Evolutionary conservation across 1,140 invertebrate genomes (phyloP), one percentile per base, ranked within the genome.

Genomic region (Nixonia krombeini): DNA sequence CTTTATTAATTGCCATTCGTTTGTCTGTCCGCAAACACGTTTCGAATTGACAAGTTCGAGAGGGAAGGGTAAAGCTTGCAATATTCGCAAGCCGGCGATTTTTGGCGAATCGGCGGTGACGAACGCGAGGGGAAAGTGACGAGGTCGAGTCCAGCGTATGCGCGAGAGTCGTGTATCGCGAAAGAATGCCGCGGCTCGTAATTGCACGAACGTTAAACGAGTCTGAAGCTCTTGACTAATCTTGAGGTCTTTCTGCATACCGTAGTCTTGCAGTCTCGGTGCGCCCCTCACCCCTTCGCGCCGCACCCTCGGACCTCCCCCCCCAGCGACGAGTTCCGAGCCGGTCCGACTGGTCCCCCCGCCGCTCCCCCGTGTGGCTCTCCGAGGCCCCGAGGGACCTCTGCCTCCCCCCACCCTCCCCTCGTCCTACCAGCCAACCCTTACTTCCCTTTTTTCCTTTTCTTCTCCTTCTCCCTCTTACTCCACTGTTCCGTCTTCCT

Each of bases 171-270:
- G 21, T 21, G 15, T 31, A 29, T 50, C 15, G 40, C 41, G 29
- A 64, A 59, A 70, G 56, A 59, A 70, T 70, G 51, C 55, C 10
- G 42, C 8, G 42, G 42, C 64, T 64, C 59, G 62, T 64, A 73
- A 42, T 72, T 74, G 69, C 59, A 72, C 63, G 70, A 74, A 72
- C 68, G 52, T 68, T 68, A 65, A 68, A 56, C 57, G 16, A 72
- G 61, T 62, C 53, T 51, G 61, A 64, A 57, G 56, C 53, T 59
- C 59, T 69, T 73, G 70, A 73, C 67, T 73, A 73, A 73, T 73
- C 70, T 74, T 67, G 52, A 67, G 57, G 62, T 70, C 72, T 70
- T 58, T 74, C 66, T 74, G 61, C 63, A 66, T 70, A 63, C 69
- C 69, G 52, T 63, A 53, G 58, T 64, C 47, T 56, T 55, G 44